Evolutionary conservation across 1,140 invertebrate species (phyloP), one percentile per base, ranked within the genome.

Genomic region (Drosophila athabasca): DNA sequence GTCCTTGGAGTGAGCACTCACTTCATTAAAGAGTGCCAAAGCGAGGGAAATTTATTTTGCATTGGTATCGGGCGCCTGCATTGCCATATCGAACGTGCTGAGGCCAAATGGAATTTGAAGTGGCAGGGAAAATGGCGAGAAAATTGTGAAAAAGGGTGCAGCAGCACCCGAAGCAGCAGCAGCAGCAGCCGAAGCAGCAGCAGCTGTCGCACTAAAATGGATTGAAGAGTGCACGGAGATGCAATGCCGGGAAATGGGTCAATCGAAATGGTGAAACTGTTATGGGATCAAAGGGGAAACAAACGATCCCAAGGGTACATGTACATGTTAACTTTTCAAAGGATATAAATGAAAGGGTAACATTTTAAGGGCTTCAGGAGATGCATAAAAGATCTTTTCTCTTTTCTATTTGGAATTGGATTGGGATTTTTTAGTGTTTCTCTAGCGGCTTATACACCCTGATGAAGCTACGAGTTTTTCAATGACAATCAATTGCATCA

Each of bases 11-110:
- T 29, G 19, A 8, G 41, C 6, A 31, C 46, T 22, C 44, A 82
- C 69, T 85, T 85, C 70, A 85, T 85, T 87, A 85, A 85, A 82
- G 82, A 26, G 69, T 67, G 83, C 75, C 87, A 87, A 85, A 39
- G 35, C 11, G 83, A 68, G 78, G 69, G 70, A 43, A 85, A 85
- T 85, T 85, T 85, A 85, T 85, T 87, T 70, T 87, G 82, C 82
- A 87, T 87, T 72, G 31, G 8, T 8, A 87, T 87, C 62, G 31
- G 8, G 31, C 31, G 0, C 31, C 31, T 3, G 31, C 29, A 9
- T 31, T 24, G 24, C 43, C 43, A 17, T 24, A 69, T 49, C 67
- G 67, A 70, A 70, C 67, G 67, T 70, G 67, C 53, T 17, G 24
- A 44, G 52, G 67, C 8, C 65, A 44, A 69, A 69, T 69, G 67